These are phyloP conservation scores for Salminus brasiliensis DNA, from an alignment of 2,113 vertebrate species.

Conservation along the genomic window DNA sequence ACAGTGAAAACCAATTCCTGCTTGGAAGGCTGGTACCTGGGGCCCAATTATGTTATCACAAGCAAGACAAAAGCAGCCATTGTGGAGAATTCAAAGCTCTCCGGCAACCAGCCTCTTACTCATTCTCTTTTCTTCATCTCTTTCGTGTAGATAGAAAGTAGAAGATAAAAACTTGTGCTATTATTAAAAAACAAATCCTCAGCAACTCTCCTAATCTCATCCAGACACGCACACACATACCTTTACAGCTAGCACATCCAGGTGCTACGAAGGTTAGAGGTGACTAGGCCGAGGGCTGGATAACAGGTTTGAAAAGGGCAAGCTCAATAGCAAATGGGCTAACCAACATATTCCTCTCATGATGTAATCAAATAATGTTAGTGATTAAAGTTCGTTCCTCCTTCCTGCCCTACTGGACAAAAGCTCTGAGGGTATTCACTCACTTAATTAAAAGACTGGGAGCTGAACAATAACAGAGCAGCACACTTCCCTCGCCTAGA, in stretches of 20 bases:
- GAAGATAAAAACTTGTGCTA: background rate
- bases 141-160: background rate
- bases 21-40: constrained; percentile 29
- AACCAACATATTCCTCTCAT: constrained; percentile 7
- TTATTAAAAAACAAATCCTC: constrained; percentile 19
- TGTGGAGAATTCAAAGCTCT: constrained; percentile 29
- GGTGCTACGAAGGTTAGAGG: background rate
- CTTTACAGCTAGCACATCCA: background rate
- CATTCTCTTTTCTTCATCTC: constrained; percentile 6
- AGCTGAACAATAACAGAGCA: constrained; percentile 33
- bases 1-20: constrained; percentile 45
- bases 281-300: constrained; percentile 17
- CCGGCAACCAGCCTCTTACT: constrained; percentile 13
- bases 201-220: background rate
- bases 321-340: constrained; percentile 10
- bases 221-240: background rate
- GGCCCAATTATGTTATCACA: constrained; percentile 52
- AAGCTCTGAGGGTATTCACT: constrained; percentile 18
- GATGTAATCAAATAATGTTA: constrained; percentile 41
- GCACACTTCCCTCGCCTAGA: constrained; percentile 18
- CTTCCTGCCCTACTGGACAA: constrained; percentile 10
- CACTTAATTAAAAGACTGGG: constrained; percentile 54
- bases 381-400: constrained; percentile 17
- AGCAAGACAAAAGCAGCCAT: constrained; percentile 45
- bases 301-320: constrained; percentile 8